Conservation (phyloP, 2,797 vertebrate genomes). For the Pangasius mekongensis region DNA sequence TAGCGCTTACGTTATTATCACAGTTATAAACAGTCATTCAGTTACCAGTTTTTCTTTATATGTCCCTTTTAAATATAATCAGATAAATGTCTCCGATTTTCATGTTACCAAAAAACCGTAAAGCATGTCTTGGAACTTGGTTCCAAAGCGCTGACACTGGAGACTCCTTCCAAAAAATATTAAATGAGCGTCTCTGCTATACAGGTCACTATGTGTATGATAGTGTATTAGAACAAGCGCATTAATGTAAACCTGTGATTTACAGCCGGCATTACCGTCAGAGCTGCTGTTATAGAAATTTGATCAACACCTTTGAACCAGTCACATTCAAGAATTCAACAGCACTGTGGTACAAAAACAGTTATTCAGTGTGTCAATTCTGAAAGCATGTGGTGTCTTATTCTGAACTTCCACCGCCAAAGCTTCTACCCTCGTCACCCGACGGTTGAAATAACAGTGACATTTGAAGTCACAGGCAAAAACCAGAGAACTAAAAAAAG, state of each 20-base stretch:
- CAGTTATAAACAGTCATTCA: background rate
- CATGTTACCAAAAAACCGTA: background rate
- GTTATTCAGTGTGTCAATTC: background rate
- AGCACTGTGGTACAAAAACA: too few species aligned
- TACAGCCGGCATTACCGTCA: background rate
- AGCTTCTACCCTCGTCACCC: constrained; percentile 12
- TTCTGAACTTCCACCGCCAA: background rate
- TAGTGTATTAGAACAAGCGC: background rate
- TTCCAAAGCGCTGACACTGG: background rate
- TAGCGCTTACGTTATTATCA: background rate
- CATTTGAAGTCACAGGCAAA: constrained; percentile 24
- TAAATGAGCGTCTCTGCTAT: background rate
- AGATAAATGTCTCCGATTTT: background rate
- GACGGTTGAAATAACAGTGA: constrained; percentile 28
- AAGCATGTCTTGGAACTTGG: background rate
- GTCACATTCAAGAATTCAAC: background rate
- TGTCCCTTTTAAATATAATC: background rate
- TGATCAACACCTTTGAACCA: background rate
- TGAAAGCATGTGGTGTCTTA: background rate
- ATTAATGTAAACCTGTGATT: background rate
- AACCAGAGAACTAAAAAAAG: constrained; percentile 34
- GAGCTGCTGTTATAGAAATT: background rate
- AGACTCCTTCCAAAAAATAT: background rate
- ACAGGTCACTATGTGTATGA: background rate
- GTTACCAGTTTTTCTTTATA: background rate